phyloP scores from a whole-genome alignment of 2,888 invertebrate genomes.

The Lydus trimaculatus region DNA sequence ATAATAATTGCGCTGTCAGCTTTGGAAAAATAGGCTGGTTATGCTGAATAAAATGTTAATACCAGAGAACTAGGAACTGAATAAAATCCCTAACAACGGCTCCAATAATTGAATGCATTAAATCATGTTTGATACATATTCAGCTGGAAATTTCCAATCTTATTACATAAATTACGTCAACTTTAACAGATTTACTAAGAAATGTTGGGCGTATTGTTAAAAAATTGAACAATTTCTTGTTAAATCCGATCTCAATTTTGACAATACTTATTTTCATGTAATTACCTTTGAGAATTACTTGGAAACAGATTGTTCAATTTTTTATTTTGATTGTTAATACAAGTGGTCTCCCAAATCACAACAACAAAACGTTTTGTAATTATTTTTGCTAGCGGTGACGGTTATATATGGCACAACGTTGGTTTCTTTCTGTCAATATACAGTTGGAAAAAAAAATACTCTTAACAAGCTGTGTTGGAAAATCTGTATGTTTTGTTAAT shows the following conservation, averaged over 20 bases:
- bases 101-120: background rate
- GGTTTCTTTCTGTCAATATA: background rate
- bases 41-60: slow-evolving; percentile 13
- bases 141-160: background rate
- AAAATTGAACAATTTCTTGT: background rate
- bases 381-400: no score
- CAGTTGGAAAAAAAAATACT: background rate
- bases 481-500: background rate
- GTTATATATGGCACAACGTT: no score
- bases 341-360: no score
- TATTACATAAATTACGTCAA: no score
- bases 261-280: no score
- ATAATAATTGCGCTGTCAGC: slow-evolving; percentile 17
- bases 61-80: background rate
- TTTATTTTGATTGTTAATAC: no score
- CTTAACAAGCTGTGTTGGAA: background rate
- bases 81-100: background rate
- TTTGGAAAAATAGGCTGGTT: slow-evolving; percentile 12
- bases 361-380: no score
- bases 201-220: no score
- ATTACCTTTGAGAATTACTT: no score
- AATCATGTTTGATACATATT: background rate
- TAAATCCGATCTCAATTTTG: background rate
- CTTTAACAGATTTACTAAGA: no score
- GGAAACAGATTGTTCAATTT: no score